phyloP scores from a whole-genome alignment of 1,140 invertebrate species.

The Heliconius hermathena region DNA sequence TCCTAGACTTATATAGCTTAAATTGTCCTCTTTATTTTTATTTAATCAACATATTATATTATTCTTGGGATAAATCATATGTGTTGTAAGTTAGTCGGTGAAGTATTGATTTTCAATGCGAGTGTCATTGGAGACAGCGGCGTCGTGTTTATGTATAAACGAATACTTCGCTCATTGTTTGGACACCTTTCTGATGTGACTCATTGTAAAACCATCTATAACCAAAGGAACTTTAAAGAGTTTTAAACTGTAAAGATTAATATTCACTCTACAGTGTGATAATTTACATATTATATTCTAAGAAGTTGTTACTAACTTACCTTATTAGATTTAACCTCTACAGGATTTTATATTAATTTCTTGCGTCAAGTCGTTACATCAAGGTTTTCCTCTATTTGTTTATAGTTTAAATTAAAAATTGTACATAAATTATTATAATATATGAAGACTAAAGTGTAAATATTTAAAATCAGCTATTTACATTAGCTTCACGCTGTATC shows the following conservation, averaged over 20 bases:
- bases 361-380: background rate
- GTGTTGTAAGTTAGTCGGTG: background rate
- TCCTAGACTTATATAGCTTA: background rate
- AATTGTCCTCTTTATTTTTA: background rate
- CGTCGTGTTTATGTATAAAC: conserved; percentile 43
- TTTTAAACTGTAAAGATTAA: background rate
- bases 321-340: conserved; percentile 13
- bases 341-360: conserved; percentile 4
- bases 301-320: background rate
- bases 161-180: conserved; percentile 39
- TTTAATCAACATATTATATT: background rate
- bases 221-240: background rate
- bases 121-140: conserved; percentile 40
- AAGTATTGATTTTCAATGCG: conserved; percentile 47
- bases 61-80: background rate
- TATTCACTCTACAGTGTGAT: background rate
- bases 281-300: background rate
- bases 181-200: conserved; percentile 35
- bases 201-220: conserved; percentile 25
- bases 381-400: conserved; percentile 13
- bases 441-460: background rate
- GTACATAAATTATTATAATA: background rate
- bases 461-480: background rate
- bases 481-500: background rate
- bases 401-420: background rate